A percentile compares a stretch with the other conserved stretches of the same genome.
Conservation (phyloP, 23 tunicate species). For the Ciona savignyi region DNA sequence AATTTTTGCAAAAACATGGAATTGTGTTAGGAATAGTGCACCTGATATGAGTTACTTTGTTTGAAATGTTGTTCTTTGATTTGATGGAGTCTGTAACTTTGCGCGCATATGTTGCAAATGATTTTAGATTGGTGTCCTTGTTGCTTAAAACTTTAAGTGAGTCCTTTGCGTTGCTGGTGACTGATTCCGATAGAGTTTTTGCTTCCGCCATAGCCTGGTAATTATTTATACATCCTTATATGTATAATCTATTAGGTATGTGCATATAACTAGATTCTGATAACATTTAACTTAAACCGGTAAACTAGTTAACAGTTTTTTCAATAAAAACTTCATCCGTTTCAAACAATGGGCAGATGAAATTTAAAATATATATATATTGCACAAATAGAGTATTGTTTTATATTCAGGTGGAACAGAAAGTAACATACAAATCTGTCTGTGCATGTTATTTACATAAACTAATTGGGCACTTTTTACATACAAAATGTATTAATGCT, state of each 20-base stretch:
- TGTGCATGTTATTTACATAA: too few relatives aligned
- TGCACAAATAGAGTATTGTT: too few relatives aligned
- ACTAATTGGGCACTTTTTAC: too few relatives aligned
- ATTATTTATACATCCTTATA: too few relatives aligned
- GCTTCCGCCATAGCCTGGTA: conserved; percentile 41
- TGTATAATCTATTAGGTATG: not conserved
- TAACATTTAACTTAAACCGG: not conserved
- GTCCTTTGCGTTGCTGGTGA: conserved; percentile 32
- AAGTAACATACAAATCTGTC: too few relatives aligned
- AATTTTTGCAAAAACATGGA: not conserved
- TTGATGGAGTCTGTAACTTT: conserved; percentile 56
- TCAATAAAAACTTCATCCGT: too few relatives aligned
- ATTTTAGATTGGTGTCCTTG: conserved; percentile 78
- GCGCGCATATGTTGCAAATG: conserved; percentile 80
- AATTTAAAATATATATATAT: too few relatives aligned
- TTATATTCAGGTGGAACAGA: too few relatives aligned
- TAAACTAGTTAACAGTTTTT: not conserved
- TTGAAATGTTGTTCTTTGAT: conserved; percentile 44
- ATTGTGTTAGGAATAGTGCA: not conserved
- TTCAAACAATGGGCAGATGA: too few relatives aligned
- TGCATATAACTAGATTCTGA: not conserved
- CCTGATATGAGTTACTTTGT: conserved; percentile 65
- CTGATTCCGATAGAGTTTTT: conserved; percentile 22
- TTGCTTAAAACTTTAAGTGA: conserved; percentile 53
- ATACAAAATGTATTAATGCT: too few relatives aligned